Conservation (phyloP, 2,113 vertebrate species). For the Pristiophorus japonicus region DNA sequence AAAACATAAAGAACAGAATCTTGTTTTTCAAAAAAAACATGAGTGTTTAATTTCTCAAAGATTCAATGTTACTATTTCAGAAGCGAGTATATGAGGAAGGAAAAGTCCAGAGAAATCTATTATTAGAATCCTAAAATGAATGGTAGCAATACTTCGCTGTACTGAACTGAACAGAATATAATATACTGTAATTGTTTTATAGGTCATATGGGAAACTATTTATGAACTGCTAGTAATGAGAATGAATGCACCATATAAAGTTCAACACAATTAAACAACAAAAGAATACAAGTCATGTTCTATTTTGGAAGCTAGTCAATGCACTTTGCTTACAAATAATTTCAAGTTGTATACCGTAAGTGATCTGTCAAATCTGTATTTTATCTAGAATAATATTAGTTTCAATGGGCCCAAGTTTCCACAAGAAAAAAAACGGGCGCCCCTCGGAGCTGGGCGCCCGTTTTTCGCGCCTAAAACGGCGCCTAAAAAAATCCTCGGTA, state of each 20-base stretch:
- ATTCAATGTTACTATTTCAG: background rate
- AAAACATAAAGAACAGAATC: background rate
- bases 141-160: background rate
- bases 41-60: background rate
- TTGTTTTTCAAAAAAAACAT: background rate
- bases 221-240: slow-evolving; percentile 9
- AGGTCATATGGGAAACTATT: background rate
- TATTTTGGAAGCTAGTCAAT: background rate
- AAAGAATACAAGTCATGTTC: background rate
- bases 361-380: background rate
- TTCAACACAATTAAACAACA: too few species aligned
- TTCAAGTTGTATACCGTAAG: background rate
- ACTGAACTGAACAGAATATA: background rate
- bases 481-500: too few species aligned
- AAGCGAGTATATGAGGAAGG: background rate
- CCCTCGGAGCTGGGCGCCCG: too few species aligned
- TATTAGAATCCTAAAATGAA: background rate
- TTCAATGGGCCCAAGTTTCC: too few species aligned
- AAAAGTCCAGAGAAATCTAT: background rate
- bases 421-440: too few species aligned
- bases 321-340: background rate
- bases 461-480: too few species aligned
- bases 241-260: background rate
- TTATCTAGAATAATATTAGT: background rate
- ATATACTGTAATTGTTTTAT: background rate